Conservation (phyloP, 2,888 invertebrate species). For the Laothoe populi region DNA sequence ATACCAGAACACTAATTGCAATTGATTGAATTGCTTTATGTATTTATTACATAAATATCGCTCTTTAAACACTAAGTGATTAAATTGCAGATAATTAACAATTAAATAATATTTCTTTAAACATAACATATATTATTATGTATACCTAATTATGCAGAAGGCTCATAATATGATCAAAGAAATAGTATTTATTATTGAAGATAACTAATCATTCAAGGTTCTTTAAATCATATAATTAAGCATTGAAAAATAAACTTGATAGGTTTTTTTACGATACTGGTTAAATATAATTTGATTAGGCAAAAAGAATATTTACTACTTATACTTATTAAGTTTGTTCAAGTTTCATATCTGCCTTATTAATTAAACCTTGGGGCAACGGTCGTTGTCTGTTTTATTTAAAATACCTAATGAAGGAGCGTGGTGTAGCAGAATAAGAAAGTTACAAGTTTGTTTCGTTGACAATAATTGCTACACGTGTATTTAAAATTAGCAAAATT, state of each 20-base stretch:
- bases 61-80: no score
- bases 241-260: not conserved
- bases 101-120: no score
- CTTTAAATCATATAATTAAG: not conserved
- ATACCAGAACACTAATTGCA: no score
- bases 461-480: slow-evolving; percentile 64
- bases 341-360: not conserved
- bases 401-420: slow-evolving; percentile 73
- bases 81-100: no score
- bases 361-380: not conserved
- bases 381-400: slow-evolving; percentile 61
- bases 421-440: slow-evolving; percentile 43
- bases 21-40: no score
- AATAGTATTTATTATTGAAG: not conserved
- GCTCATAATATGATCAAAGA: not conserved
- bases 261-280: not conserved
- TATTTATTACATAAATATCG: no score
- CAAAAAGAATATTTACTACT: not conserved
- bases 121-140: not conserved
- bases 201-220: not conserved
- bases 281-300: not conserved
- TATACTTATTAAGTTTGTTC: not conserved
- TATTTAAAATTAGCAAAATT: slow-evolving; percentile 29
- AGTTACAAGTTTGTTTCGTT: slow-evolving; percentile 40
- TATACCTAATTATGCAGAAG: not conserved